Evolutionary conservation across 2,888 invertebrate genomes (phyloP).

Genomic region (Eilema griseolum): DNA sequence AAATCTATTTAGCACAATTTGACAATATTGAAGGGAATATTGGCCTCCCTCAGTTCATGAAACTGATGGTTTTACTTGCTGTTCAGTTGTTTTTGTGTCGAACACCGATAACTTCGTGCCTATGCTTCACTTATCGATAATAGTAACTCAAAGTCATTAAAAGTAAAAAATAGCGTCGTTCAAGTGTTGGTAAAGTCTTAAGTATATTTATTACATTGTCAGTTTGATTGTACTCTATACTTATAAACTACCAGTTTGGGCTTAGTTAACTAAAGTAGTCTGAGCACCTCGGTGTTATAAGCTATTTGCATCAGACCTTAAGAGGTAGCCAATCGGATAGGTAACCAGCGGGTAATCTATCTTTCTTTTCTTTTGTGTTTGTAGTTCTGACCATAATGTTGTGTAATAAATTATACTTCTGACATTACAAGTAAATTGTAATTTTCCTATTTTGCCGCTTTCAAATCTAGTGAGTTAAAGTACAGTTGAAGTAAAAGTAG

Average conservation of each 20-base stretch:
- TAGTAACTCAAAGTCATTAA: conserved; percentile 31
- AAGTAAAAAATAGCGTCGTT: conserved; percentile 11
- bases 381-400: conserved; percentile 35
- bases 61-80: too few species aligned
- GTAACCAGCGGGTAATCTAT: conserved; percentile 46
- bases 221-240: conserved; percentile 60
- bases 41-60: too few species aligned
- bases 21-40: too few species aligned
- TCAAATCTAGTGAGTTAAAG: conserved; percentile 6
- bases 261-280: conserved; percentile 57
- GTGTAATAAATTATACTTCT: conserved; percentile 21
- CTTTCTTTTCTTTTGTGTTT: conserved; percentile 51
- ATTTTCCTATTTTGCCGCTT: conserved; percentile 18
- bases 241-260: conserved; percentile 61
- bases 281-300: conserved; percentile 54
- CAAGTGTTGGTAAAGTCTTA: conserved; percentile 46
- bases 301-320: conserved; percentile 43
- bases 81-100: background rate
- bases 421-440: conserved; percentile 13
- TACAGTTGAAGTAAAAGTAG: background rate
- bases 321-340: conserved; percentile 34
- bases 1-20: too few species aligned
- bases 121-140: background rate
- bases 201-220: conserved; percentile 55
- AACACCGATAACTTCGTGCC: background rate